phyloP scores from a whole-genome alignment of 2,113 vertebrate genomes.

The Chamaea fasciata region DNA sequence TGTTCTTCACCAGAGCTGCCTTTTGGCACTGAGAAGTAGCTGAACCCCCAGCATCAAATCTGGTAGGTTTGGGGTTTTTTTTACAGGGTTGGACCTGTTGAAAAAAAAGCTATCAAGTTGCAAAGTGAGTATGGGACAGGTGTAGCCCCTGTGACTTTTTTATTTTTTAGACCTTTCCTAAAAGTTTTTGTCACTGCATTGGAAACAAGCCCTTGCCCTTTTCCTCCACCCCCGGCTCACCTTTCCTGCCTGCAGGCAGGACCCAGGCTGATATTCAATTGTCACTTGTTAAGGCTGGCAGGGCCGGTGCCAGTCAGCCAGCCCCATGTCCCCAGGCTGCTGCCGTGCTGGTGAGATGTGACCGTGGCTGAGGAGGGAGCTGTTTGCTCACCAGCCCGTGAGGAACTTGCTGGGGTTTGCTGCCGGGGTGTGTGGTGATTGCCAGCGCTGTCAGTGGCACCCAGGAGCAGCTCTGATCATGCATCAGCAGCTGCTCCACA shows the following conservation, averaged over 20 bases:
- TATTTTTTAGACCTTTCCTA: not conserved
- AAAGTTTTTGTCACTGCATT: not conserved
- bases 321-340: not conserved
- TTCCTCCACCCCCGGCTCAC: accelerated
- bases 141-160: not conserved
- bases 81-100: not conserved
- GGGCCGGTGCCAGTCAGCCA: not conserved
- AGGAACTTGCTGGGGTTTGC: not conserved
- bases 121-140: not conserved
- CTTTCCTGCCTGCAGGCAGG: not conserved
- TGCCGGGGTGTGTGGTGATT: not conserved
- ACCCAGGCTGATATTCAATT: not conserved
- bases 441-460: not conserved
- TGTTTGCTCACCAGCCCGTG: not conserved
- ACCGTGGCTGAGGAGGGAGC: not conserved
- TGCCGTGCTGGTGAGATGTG: not conserved
- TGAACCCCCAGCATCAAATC: not conserved
- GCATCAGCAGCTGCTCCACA: not conserved
- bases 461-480: not conserved
- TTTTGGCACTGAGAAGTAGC: not conserved
- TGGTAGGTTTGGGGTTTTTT: not conserved
- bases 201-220: not conserved
- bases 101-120: not conserved
- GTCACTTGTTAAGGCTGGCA: not conserved
- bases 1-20: not conserved